Base-by-base conservation (phyloP, 1,140 invertebrate genomes). In the Neotoxoptera formosana region DNA sequence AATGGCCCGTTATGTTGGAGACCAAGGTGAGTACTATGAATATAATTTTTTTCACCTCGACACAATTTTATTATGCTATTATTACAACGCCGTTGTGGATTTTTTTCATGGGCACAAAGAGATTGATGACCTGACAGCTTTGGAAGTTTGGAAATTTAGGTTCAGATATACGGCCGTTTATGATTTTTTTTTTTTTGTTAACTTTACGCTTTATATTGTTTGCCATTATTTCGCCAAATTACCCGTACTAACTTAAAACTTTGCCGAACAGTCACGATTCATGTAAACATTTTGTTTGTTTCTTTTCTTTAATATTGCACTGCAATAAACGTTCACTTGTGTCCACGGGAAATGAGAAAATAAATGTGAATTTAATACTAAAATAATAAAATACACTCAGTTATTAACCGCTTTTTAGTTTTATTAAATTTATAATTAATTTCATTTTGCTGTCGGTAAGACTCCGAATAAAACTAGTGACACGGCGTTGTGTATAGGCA, bases 1-100 rank as follows among this genome's bases (percentile, higher is more conserved):
- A 93, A 94, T 94, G 88, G 94, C 94, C n/a, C 94, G 94, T 25
- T 94, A 94, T 87, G 90, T 94, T 53, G 94, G 94, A 51, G 90
- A 90, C 45, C 94, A 94, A 94, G 94, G 93, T 94, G 89, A 94
- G 93, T 88, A 83, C 14, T 48, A 36, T 34, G n/a, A 36, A 45
- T 83, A 67, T 36, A n/a, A 93, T 81, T 47, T 89, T 60, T 60
- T 48, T 34, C 4, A 41, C 30, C 17, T 36, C 8, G 30, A 41
- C 34, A 45, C 41, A 94, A 60, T 81, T 83, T 81, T 86, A 53
- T 56, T 45, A 41, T 83, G 3, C 45, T 91, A 92, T 93, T 67
- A 93, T 86, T 51, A 41, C 23, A 53, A 53, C 48, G 81, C n/a
- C 51, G 67, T 76, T 6, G 7, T 41, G 20, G 34, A 47, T 48